Percentiles rank a stretch among this genome's conserved stretches.
Conservation (phyloP, 2,888 invertebrate genomes). For the Lithophane socia region DNA sequence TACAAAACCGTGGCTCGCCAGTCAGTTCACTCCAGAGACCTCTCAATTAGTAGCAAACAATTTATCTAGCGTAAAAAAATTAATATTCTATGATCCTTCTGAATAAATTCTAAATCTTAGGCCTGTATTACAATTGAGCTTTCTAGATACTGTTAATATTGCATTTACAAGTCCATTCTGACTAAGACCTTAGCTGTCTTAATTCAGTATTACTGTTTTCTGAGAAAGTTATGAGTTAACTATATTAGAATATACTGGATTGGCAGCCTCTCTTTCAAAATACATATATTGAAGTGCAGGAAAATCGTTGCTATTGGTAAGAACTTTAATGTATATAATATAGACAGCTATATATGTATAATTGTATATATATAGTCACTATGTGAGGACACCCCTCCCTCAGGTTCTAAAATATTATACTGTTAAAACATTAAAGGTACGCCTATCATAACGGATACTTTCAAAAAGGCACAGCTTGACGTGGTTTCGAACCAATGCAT, state of each 20-base stretch:
- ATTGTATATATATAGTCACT: neutral
- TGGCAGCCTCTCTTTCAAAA: neutral
- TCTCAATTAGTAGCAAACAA: conserved; percentile 49
- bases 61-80: conserved; percentile 38
- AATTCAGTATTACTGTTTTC: neutral
- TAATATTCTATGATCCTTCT: conserved; percentile 42
- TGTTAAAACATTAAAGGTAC: neutral
- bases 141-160: conserved; percentile 34
- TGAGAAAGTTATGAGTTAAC: conserved; percentile 1
- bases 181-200: conserved; percentile 5
- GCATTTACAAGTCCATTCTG: conserved; percentile 26
- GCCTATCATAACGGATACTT: neutral
- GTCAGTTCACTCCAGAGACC: conserved; percentile 9
- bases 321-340: neutral
- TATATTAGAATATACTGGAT: neutral
- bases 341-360: neutral
- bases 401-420: neutral
- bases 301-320: too few relatives aligned
- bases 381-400: neutral
- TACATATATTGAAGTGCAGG: neutral
- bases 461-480: neutral
- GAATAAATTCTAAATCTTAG: conserved; percentile 17
- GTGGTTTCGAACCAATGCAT: neutral
- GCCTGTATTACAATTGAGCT: conserved; percentile 29
- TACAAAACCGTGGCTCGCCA: neutral